Evolutionary conservation across 2,113 vertebrate species (phyloP), one percentile per base, ranked within the genome.

Genomic region (Phalacrocorax carbo): DNA sequence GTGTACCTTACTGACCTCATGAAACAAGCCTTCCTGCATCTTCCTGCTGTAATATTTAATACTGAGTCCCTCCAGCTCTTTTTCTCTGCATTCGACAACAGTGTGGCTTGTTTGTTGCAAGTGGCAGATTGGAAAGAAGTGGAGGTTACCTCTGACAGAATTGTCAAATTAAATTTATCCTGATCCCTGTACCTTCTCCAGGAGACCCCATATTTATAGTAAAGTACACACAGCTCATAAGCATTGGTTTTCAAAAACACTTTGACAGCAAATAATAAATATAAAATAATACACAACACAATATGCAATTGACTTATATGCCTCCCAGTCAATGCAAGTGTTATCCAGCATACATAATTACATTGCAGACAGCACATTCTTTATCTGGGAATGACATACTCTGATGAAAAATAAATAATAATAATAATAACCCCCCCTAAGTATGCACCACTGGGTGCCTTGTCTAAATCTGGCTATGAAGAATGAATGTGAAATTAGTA

Each of bases 221-320:
- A 92, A 97, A 88, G 78, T 94, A 65, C 82, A 93, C 71, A 72
- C 73, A 93, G 94, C 90, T 95, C 93, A 83, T 84, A 96, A 88
- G 34, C 89, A 96, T 97, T 95, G 78, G 88, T 97, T 98, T 98
- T 96, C 94, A 96, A 90, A 97, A 97, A 57, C 92, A 96, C 71
- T 75, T 95, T 96, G 95, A 93, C 96, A 93, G 92, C 81, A 97
- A 97, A 97, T 91, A 96, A 97, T 96, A 95, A 97, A 94, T 90
- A 88, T 65, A 95, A 94, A 93, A 96, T 95, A 96, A 77, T 98
- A 88, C 86, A 81, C 81, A 96, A 85, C 88, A 88, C 94, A 96
- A 97, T 97, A 96, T 96, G 89, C 75, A 93, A 90, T 96, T 98
- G 97, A 98, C 97, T 98, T 96, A 93, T 95, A 94, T 91, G 91